phyloP scores from a whole-genome alignment of 2,797 vertebrate genomes.

The Neosilurus mollespiculum region DNA sequence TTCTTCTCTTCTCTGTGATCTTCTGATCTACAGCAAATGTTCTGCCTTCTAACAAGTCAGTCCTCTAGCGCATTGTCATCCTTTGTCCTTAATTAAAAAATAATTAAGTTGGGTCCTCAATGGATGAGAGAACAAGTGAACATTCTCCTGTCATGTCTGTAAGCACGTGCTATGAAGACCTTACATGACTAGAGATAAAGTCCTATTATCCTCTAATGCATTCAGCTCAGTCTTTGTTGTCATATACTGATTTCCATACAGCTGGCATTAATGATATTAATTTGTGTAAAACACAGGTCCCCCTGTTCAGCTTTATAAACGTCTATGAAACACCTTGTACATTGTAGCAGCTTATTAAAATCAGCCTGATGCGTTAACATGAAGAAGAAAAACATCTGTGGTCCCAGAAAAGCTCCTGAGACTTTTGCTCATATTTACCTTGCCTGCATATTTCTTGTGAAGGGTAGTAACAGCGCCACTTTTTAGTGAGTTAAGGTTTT shows the following conservation, averaged over 20 bases:
- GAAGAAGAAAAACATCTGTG: background rate
- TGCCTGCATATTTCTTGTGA: background rate
- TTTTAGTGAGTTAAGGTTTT: background rate
- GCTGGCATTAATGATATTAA: background rate
- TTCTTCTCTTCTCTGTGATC: background rate
- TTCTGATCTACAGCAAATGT: background rate
- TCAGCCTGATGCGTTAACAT: background rate
- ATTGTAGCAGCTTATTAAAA: background rate
- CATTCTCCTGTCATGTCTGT: conserved; percentile 1
- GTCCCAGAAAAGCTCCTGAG: background rate
- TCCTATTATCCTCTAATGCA: background rate
- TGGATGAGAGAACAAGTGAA: background rate
- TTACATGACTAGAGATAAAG: background rate
- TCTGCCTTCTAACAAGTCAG: background rate
- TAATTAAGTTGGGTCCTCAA: background rate
- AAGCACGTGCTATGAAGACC: background rate
- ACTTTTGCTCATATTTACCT: background rate
- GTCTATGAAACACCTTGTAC: background rate
- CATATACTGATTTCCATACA: background rate
- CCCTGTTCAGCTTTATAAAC: background rate
- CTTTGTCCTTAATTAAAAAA: conserved; percentile 9
- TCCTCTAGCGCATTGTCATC: background rate
- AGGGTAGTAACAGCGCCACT: conserved; percentile 3
- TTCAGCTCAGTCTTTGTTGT: background rate
- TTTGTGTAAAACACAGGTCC: background rate